Evolutionary conservation across 2,888 invertebrate species (phyloP), one percentile per base, ranked within the genome.

Genomic region (Sarcophaga variegata): DNA sequence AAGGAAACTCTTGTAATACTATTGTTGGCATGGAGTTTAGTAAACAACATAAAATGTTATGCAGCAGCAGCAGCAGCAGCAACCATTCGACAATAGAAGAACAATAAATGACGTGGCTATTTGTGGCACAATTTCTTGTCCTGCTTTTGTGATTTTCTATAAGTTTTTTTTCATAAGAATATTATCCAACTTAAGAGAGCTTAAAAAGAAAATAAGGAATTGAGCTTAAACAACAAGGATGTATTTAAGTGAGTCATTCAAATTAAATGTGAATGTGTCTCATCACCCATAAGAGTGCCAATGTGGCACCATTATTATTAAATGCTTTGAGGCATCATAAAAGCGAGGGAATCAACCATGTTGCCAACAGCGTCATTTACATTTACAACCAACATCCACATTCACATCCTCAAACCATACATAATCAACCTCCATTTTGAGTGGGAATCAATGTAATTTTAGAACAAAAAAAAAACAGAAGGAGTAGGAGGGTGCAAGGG

Each of bases 201-300:
- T 8, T 0, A 54, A 54, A 54, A 54, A 2, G 17, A 54, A 49
- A 70, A 60, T 8, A 37, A 37, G 37, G 37, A 37, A 37, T 37
- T 37, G 10, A 71, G 64, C 70, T 76, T 66, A 27, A 25, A 66
- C 2, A 69, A 54, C 54, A 83, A 72, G 47, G 60, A 83, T 75
- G 47, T 76, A 74, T 66, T 77, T 81, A 76, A 76, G 60, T 71
- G 80, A 71, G 66, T 67, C 66, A 85, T 76, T 79, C 37, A 84
- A 71, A 84, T 71, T 75, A 75, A 74, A 59, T 47, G 49, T 70
- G 70, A 76, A 84, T 70, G 49, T 27, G 49, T 60, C 75, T 71
- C 64, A 80, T 80, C 66, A 84, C 14, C 54, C 54, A 54, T 60
- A 54, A 74, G 6, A 27, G 17, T 17, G 49, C 54, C 54, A 54